Base-by-base conservation (phyloP, 2,113 vertebrate genomes). In the Rissa tridactyla region DNA sequence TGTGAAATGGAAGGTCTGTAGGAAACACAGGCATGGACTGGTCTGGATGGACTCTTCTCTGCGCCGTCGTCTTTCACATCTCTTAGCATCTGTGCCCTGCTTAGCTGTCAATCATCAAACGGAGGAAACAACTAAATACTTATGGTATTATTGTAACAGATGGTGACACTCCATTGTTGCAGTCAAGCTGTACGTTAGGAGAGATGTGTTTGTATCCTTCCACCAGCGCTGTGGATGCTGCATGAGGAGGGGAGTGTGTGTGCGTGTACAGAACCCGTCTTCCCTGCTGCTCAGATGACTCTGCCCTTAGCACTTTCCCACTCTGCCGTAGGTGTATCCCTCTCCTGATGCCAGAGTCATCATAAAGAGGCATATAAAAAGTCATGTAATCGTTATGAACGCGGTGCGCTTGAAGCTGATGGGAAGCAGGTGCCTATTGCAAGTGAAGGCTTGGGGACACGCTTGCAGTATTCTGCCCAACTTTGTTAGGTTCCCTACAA, bases 371-470 rank as follows among this genome's bases (percentile, higher is more conserved):
- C 15, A 3, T 26, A 34, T 36, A 30, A 68, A 87, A 51, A 57
- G 14, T 27, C 12, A 5, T 32, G 20, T 10, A 9, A 38, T 42
- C 0, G 0, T 49, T 77, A 83, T 11, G 15, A 83, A n/a, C 1
- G 1, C 3, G 8, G 10, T 13, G 13, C 47, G 27, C 55, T 55
- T 88, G 64, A 73, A 83, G 76, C 69, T 13, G 13, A 80, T 47
- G 44, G 38, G 86, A 91, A 68, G 5, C 23, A 77, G 38, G 19
- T 65, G 15, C 30, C 30, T 44, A 61, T 55, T 0, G 2, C n/a
- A 15, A 40, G 65, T 49, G 20, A 70, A 88, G 82, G 49, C 47
- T 80, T 9, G 22, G 10, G 57, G 1, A 46, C 4, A 22, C 9
- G 5, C 16, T 60, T 66, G 21, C 21, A 84, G 11, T 29, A 61